These are phyloP conservation scores for Aphis craccivora DNA, from an alignment of 1,140 invertebrate genomes.

Conservation along the genomic window DNA sequence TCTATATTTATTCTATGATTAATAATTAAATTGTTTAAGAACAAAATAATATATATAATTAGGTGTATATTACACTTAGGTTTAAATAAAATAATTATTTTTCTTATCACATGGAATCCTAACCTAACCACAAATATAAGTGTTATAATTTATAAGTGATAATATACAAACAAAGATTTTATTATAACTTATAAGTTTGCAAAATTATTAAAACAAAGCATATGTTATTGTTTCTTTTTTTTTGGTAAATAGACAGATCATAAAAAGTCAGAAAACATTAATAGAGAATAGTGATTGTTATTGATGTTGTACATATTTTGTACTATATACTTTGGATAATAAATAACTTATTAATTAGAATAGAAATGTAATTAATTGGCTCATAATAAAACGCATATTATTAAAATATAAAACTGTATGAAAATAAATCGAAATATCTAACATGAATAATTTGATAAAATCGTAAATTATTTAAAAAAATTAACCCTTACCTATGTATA, in stretches of 20 bases:
- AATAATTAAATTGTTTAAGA: neutral
- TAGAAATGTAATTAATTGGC: neutral
- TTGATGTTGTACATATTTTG: neutral
- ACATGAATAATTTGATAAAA: neutral
- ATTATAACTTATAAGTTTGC: too few relatives aligned
- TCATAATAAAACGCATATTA: neutral
- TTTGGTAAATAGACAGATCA: neutral
- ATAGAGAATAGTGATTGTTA: neutral
- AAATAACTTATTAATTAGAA: neutral
- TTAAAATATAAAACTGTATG: neutral
- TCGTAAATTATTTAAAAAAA: neutral
- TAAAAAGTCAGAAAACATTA: neutral
- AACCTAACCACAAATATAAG: neutral
- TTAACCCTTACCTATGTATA: neutral
- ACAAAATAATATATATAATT: neutral
- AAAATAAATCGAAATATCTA: neutral
- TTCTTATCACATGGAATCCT: neutral
- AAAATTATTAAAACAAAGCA: neutral
- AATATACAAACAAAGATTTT: neutral
- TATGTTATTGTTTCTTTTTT: neutral
- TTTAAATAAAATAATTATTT: neutral
- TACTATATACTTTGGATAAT: neutral
- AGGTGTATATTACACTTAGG: neutral
- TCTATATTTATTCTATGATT: too few relatives aligned
- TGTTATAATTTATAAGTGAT: neutral